Base-by-base conservation (phyloP, 2,113 vertebrate genomes). In the Muscicapa adusta region DNA sequence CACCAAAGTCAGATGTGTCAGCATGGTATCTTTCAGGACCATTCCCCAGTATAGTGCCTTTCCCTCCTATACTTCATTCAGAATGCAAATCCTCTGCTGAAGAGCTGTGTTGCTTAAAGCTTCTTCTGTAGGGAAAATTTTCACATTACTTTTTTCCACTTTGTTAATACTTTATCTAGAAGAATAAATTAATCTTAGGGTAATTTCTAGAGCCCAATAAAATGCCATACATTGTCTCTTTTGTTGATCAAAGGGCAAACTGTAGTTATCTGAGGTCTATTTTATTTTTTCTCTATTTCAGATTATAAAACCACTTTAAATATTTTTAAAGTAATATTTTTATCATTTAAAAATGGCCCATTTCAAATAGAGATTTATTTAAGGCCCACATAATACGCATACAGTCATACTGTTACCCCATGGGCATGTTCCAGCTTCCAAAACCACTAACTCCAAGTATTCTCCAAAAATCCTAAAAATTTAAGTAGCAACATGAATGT, bases 161-260 rank as follows among this genome's bases (percentile, higher is more conserved):
- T 3, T 80, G 10, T 53, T 61, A 84, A 43, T 66, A 72, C 5
- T 29, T 76, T 57, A 7, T 48, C 15, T n/a, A 23, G 58, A 85
- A 23, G 58, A 85, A 67, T 11, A 72, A 14, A 12, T 47, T 31
- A 8, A 12, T 42, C 17, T 67, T 28, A 28, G 3, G 10, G 3
- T 56, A 26, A 17, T 72, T 76, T 38, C 20, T 63, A 43, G 15
- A 63, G 16, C 15, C 12, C 54, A 33, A 45, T 43, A 54, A 72
- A 63, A 85, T 34, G 5, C 5, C 12, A 36, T 22, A 58, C 2
- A 3, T 26, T 73, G 3, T 78, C 10, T 77, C 8, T 74, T 45
- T 43, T 12, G 24, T 12, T n/a, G 72, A 8, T 45, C 0, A 0
- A 88, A 72, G 31, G 10, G 9, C 2, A 3, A 72, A 43, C 2